Evolutionary conservation across 2,888 invertebrate species (phyloP).

Genomic region (Nomada ferruginata): DNA sequence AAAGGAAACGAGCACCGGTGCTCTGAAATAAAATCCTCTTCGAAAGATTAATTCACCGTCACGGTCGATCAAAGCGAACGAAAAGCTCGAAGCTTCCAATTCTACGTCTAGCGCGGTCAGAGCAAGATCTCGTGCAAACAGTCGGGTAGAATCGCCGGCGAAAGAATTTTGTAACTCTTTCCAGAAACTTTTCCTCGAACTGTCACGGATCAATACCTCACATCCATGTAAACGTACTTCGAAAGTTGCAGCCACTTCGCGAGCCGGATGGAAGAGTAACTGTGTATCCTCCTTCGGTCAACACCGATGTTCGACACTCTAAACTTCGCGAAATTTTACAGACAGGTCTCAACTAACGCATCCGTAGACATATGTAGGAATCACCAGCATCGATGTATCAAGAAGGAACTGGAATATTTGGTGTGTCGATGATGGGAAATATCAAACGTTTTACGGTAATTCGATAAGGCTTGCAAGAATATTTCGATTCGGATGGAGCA

Average conservation of each 20-base stretch:
- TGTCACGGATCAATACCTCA: constrained; percentile 39
- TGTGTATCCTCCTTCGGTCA: background rate
- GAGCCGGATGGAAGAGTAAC: constrained; percentile 6
- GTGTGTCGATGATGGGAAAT: background rate
- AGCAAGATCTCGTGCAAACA: background rate
- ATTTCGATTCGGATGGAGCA: background rate
- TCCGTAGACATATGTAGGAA: background rate
- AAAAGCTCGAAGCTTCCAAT: background rate
- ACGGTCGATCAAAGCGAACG: background rate
- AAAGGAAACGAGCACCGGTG: background rate
- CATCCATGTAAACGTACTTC: constrained; percentile 22
- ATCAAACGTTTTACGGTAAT: constrained; percentile 16
- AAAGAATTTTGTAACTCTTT: constrained; percentile 29
- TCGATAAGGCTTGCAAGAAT: background rate
- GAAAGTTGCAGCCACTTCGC: constrained; percentile 20
- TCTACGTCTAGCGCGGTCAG: background rate
- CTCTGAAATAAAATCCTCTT: background rate
- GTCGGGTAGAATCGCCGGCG: background rate
- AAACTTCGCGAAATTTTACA: background rate
- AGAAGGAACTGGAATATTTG: background rate
- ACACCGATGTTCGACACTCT: background rate
- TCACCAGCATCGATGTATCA: too few species aligned
- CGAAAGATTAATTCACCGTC: background rate
- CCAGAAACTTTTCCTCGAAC: constrained; percentile 29
- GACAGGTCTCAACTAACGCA: too few species aligned